These are phyloP conservation scores for Chaetorhynchus papuensis DNA, from an alignment of 2,113 vertebrate species.

Conservation along the genomic window DNA sequence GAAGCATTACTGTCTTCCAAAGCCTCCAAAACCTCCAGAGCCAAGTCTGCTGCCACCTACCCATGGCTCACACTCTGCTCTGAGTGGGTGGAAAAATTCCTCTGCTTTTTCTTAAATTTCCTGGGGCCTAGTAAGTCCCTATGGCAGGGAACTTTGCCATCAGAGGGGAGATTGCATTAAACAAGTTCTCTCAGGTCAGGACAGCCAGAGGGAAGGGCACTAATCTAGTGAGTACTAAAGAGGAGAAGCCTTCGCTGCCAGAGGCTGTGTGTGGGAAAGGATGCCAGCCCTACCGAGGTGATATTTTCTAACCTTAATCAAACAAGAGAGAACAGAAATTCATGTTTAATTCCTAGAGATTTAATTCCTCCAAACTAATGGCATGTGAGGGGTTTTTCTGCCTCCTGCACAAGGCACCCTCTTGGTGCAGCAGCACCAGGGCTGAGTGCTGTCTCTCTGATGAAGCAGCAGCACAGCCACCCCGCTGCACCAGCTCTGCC, in stretches of 20 bases:
- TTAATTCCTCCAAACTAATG: neutral
- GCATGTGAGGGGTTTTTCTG: fast-evolving
- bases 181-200: neutral
- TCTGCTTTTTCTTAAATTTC: neutral
- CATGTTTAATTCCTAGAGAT: neutral
- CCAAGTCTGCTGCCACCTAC: neutral
- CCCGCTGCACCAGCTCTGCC: fast-evolving
- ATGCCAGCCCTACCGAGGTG: fast-evolving
- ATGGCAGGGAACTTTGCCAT: neutral
- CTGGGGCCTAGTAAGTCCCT: neutral
- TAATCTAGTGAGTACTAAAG: neutral
- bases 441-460: neutral
- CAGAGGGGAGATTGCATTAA: neutral
- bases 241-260: neutral
- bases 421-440: neutral
- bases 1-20: neutral
- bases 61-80: neutral
- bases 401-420: neutral
- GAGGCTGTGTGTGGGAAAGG: neutral
- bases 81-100: neutral
- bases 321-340: neutral
- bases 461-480: neutral
- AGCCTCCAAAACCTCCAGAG: neutral
- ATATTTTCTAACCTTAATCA: neutral
- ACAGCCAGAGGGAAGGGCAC: neutral